Evolutionary conservation across 2,888 invertebrate genomes (phyloP).

Genomic region (Cephus nigrinus): DNA sequence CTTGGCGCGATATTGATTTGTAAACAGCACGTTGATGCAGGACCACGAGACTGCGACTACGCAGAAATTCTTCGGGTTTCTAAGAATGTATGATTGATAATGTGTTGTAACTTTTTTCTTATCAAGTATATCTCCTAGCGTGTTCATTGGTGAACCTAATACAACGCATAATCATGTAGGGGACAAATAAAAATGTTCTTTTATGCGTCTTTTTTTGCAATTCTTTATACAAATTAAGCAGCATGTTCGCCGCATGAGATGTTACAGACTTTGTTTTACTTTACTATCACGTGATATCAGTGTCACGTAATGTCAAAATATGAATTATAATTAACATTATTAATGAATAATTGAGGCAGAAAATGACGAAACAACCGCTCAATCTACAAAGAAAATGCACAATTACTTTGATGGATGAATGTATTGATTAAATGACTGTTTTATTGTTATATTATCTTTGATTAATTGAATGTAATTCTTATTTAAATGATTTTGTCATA

Average conservation of each 20-base stretch:
- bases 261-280: background rate
- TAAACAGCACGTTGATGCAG: background rate
- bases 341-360: background rate
- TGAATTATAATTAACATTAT: background rate
- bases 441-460: background rate
- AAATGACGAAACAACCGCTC: background rate
- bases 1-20: background rate
- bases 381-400: background rate
- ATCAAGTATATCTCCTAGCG: background rate
- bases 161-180: background rate
- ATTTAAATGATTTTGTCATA: conserved; percentile 18
- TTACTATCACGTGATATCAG: background rate
- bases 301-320: background rate
- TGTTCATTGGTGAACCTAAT: background rate
- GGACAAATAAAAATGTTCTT: background rate
- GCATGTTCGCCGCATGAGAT: background rate
- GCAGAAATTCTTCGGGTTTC: background rate
- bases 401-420: background rate
- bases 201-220: background rate
- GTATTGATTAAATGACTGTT: background rate
- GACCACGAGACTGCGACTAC: background rate
- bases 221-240: background rate
- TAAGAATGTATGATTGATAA: background rate
- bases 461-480: background rate
- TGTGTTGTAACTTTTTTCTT: background rate